These are phyloP conservation scores for Lottia scabra DNA, from an alignment of 2,888 invertebrate genomes.

Conservation along the genomic window DNA sequence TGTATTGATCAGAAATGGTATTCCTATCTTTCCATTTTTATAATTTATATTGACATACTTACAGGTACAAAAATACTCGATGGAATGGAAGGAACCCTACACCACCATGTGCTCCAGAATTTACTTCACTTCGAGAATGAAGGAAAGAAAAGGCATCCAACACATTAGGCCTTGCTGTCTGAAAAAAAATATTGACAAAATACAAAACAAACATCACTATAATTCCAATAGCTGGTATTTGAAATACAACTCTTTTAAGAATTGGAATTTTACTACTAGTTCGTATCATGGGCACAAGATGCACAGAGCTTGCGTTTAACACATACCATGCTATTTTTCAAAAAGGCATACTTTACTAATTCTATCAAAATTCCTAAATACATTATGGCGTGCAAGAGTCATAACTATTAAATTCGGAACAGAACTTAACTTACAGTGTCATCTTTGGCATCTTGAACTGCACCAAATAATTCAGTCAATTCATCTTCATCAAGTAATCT, in stretches of 20 bases:
- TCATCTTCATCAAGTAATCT: slow-evolving; percentile 28
- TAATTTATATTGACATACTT: slow-evolving; percentile 14
- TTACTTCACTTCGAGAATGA: slow-evolving; percentile 32
- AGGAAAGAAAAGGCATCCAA: slow-evolving; percentile 37
- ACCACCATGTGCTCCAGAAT: slow-evolving; percentile 36
- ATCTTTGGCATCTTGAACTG: slow-evolving; percentile 28
- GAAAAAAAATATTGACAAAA: slow-evolving; percentile 5
- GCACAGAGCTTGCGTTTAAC: too few species aligned
- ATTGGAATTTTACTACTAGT: too few species aligned
- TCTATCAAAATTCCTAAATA: too few species aligned
- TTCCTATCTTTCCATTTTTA: too few species aligned
- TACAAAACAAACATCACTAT: neutral
- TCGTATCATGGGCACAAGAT: too few species aligned
- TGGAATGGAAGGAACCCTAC: slow-evolving; percentile 38
- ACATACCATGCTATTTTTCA: too few species aligned
- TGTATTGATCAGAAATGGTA: too few species aligned
- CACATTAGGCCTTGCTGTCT: slow-evolving; percentile 35
- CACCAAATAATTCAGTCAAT: slow-evolving; percentile 26
- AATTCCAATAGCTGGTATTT: too few species aligned
- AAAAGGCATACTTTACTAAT: too few species aligned
- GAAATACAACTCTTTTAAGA: neutral
- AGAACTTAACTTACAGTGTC: slow-evolving; percentile 28
- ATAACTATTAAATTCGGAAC: too few species aligned
- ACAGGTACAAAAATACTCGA: slow-evolving; percentile 35
- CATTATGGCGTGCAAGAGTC: too few species aligned